A percentile compares a stretch with the other conserved stretches of the same genome.
Conservation (phyloP, 2,113 vertebrate genomes). For the Panurus biarmicus region DNA sequence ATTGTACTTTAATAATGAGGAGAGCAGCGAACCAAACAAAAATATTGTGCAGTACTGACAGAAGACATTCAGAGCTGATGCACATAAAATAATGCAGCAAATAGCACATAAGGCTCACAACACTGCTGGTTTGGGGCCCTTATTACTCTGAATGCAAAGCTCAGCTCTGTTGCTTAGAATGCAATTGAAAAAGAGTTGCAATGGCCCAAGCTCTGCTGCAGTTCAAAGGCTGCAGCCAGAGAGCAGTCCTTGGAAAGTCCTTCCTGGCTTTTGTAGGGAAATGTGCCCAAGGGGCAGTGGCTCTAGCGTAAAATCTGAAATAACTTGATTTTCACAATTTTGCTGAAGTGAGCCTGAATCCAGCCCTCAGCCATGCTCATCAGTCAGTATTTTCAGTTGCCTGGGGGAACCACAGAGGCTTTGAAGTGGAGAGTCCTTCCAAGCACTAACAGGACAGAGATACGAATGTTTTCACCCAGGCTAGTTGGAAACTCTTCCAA, state of each 20-base stretch:
- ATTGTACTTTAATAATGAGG: background rate
- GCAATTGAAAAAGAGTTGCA: background rate
- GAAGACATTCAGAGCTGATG: background rate
- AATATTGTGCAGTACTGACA: background rate
- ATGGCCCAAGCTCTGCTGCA: background rate
- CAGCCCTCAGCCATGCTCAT: background rate
- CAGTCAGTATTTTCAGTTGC: background rate
- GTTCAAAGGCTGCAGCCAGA: background rate
- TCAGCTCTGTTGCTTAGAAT: background rate
- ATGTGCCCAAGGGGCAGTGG: background rate
- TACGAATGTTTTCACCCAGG: background rate
- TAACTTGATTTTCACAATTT: background rate
- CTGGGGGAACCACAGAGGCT: background rate
- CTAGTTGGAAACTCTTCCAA: background rate
- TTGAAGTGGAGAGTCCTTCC: background rate
- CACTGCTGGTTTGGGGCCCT: background rate
- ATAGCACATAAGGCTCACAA: background rate
- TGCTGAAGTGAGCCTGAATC: background rate
- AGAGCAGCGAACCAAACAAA: background rate
- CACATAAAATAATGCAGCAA: background rate
- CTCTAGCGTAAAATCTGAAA: background rate
- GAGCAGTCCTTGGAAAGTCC: background rate
- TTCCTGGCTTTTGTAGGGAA: background rate
- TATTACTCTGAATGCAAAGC: background rate
- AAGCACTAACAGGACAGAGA: background rate